phyloP scores from a whole-genome alignment of 2,888 invertebrate genomes.

The Hecatera dysodea region DNA sequence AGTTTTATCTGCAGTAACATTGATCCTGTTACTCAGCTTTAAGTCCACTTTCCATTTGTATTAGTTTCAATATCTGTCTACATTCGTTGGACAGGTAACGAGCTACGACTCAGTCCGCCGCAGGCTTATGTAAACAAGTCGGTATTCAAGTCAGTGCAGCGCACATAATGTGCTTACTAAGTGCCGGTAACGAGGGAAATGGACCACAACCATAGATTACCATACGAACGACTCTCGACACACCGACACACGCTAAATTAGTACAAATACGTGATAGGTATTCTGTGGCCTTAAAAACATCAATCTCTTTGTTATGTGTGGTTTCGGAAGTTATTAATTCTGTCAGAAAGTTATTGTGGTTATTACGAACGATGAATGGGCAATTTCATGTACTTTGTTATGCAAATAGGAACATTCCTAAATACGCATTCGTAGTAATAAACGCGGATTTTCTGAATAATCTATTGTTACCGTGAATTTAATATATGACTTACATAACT shows the following conservation, averaged over 20 bases:
- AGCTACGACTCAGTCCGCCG: background rate
- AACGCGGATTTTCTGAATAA: background rate
- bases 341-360: constrained; percentile 29
- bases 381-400: constrained; percentile 32
- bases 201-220: constrained; percentile 61
- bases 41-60: background rate
- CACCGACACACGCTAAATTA: constrained; percentile 11
- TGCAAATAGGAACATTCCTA: constrained; percentile 41
- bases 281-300: background rate
- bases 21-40: background rate
- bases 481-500: constrained; percentile 22
- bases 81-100: constrained; percentile 4
- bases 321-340: constrained; percentile 22
- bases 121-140: constrained; percentile 40
- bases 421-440: constrained; percentile 9
- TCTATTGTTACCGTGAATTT: constrained; percentile 1
- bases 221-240: constrained; percentile 37
- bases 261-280: constrained; percentile 5
- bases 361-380: constrained; percentile 45
- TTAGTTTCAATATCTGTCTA: constrained; percentile 12
- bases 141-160: constrained; percentile 24
- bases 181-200: constrained; percentile 63
- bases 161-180: constrained; percentile 47
- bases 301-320: background rate
- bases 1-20: background rate